These are phyloP conservation scores for Dromaius novaehollandiae DNA, from an alignment of 2,113 vertebrate species.

Conservation along the genomic window DNA sequence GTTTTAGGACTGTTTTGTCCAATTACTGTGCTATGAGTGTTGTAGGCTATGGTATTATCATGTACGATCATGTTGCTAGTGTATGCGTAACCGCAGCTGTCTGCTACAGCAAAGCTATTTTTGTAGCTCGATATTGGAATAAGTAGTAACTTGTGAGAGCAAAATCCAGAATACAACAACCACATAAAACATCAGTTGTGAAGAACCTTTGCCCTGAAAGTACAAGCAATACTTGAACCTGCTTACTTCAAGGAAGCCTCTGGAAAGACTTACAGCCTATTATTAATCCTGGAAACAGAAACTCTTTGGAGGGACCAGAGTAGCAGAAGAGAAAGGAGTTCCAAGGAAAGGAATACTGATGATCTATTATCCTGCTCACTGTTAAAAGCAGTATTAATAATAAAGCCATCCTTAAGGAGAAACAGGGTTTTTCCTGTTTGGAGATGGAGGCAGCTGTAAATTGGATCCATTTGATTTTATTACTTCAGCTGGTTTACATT, in stretches of 20 bases:
- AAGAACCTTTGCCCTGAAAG: rapidly evolving
- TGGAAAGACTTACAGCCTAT: background rate
- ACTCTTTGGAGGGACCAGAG: background rate
- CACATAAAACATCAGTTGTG: background rate
- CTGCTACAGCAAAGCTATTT: background rate
- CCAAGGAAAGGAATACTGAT: background rate
- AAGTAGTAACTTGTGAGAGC: background rate
- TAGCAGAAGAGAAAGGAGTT: background rate
- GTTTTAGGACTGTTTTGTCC: background rate
- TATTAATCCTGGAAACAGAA: background rate
- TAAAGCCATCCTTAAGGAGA: background rate
- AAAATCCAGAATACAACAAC: background rate
- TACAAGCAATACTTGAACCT: background rate
- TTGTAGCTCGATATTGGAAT: background rate
- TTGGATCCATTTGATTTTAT: background rate
- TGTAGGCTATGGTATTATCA: rapidly evolving
- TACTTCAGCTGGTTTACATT: background rate
- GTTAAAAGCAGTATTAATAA: rapidly evolving
- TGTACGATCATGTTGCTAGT: too few species aligned
- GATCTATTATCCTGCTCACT: background rate
- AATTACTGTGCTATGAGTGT: rapidly evolving
- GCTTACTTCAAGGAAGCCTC: background rate
- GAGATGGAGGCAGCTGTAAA: background rate
- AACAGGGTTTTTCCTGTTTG: background rate
- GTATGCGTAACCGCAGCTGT: background rate